Evolutionary conservation across 1,140 invertebrate species (phyloP).

Genomic region (Hyles euphorbiae): DNA sequence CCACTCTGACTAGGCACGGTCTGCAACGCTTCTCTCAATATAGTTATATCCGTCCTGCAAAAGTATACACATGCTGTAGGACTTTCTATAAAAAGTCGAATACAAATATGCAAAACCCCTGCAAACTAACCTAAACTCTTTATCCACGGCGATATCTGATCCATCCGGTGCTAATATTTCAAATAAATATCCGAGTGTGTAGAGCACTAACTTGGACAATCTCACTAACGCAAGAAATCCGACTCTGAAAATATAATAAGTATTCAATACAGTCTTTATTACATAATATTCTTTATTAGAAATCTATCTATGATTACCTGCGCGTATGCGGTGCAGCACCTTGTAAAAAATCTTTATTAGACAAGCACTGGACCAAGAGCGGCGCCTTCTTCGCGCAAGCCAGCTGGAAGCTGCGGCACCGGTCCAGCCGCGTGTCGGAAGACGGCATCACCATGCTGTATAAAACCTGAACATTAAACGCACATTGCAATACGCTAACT

Average conservation of each 20-base stretch:
- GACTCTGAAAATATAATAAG: slow-evolving; percentile 68
- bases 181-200: slow-evolving; percentile 88
- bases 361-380: slow-evolving; percentile 65
- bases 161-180: slow-evolving; percentile 79
- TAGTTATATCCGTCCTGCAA: slow-evolving; percentile 61
- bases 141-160: slow-evolving; percentile 48
- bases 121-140: slow-evolving; percentile 53
- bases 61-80: slow-evolving; percentile 6
- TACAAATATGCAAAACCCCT: background rate
- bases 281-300: background rate
- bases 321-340: slow-evolving; percentile 63
- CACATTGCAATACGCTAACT: slow-evolving; percentile 1
- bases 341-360: slow-evolving; percentile 61
- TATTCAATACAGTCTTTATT: background rate
- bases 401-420: slow-evolving; percentile 90
- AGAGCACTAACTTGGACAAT: slow-evolving; percentile 91
- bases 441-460: slow-evolving; percentile 96
- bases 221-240: slow-evolving; percentile 93
- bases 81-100: too few species aligned
- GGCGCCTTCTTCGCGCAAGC: slow-evolving; percentile 88
- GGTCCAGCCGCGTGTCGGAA: slow-evolving; percentile 86
- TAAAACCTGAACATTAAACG: slow-evolving; percentile 80
- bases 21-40: slow-evolving; percentile 70
- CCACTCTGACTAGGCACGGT: slow-evolving; percentile 63
- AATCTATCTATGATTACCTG: slow-evolving; percentile 40